phyloP scores from a whole-genome alignment of 1,140 invertebrate genomes.

The Pseudachorutes palmiensis region DNA sequence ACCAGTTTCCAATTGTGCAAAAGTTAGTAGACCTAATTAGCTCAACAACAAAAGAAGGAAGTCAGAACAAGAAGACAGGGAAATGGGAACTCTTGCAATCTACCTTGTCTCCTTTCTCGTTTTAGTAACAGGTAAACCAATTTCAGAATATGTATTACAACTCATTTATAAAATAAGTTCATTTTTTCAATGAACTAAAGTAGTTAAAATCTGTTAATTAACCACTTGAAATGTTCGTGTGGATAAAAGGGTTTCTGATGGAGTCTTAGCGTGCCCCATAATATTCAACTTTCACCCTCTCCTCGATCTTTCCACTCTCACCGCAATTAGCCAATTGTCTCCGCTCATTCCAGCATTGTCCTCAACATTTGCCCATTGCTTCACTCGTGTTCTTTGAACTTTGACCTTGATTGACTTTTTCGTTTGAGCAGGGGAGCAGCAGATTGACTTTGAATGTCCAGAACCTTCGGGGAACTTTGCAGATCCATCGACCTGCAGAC shows the following conservation, averaged over 20 bases:
- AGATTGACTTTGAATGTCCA: slow-evolving; percentile 62
- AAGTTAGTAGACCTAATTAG: background rate
- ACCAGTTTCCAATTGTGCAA: background rate
- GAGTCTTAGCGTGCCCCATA: background rate
- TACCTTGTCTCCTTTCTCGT: background rate
- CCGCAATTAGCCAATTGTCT: too few relatives aligned
- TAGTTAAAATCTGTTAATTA: too few relatives aligned
- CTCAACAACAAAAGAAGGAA: background rate
- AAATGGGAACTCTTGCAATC: background rate
- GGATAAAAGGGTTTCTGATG: too few relatives aligned
- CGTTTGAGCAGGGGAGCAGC: slow-evolving; percentile 40
- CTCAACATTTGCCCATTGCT: background rate
- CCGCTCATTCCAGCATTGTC: too few relatives aligned
- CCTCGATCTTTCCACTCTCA: too few relatives aligned
- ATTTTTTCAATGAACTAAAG: background rate
- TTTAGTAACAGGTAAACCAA: background rate
- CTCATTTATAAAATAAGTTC: background rate
- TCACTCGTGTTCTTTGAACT: background rate
- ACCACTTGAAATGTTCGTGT: too few relatives aligned
- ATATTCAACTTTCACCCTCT: background rate
- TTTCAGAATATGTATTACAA: too few relatives aligned
- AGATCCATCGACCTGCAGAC: slow-evolving; percentile 74
- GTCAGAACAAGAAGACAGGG: background rate
- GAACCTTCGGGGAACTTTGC: slow-evolving; percentile 72
- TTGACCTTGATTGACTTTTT: slow-evolving; percentile 3